Base-by-base conservation (phyloP, 2,888 invertebrate species). In the Coelogynopora nodosa region DNA sequence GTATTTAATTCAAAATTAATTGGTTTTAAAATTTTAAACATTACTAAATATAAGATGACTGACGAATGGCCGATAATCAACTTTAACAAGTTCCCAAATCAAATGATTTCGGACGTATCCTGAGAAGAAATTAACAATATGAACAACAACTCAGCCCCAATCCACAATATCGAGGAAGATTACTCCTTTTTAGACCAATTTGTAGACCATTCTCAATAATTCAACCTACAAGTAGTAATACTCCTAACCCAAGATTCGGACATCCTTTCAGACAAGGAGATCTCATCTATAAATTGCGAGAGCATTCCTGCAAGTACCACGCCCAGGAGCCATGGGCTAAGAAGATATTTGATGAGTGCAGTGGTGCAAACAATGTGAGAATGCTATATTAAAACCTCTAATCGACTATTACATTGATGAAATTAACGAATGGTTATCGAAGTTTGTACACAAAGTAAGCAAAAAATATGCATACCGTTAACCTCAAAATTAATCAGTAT, bases 351-450 rank as follows among this genome's bases (percentile, higher is more conserved):
- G 74, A 74, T 26, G 18, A 74, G 23, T n/a, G n/a, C n/a, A n/a
- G n/a, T 74, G 23, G 74, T 74, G 74, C 74, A 74, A 74, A 10
- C 74, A 74, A n/a, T 26, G 74, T 74, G n/a, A 74, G 27, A 26
- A 74, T 74, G 74, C 23, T 26, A 5, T n/a, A 5, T 74, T n/a
- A n/a, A n/a, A n/a, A n/a, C n/a, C n/a, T n/a, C 2, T 74, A 74
- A 74, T 74, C 23, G 23, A 10, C 74, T 74, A 74, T 23, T n/a
- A 10, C 74, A 74, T 23, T n/a, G 27, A 74, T 26, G 5, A 74
- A 74, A 74, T 74, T n/a, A 74, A 74, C 23, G 5, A 74, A 10
- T 23, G 27, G 18, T 74, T 74, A n/a, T 74, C 27, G 5, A 23
- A 74, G 23, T 74, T 74, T 74, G 74, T 74, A 23, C 74, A 74